These are phyloP conservation scores for Sciurus niger DNA, from an alignment of 2,113 vertebrate genomes.

Conservation along the genomic window DNA sequence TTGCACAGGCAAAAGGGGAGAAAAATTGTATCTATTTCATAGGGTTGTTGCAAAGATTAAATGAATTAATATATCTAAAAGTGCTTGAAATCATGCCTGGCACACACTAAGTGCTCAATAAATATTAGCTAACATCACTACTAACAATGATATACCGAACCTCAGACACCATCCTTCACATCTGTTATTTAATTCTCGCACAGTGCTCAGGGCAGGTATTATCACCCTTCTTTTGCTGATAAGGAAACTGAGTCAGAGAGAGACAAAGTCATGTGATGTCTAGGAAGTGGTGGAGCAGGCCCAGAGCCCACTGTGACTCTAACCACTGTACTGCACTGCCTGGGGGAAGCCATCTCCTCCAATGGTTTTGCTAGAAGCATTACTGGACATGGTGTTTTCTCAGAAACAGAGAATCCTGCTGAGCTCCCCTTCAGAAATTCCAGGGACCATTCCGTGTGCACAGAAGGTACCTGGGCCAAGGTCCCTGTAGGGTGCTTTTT, in stretches of 20 bases:
- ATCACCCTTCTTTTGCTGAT: not conserved
- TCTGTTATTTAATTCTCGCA: not conserved
- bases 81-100: conserved; percentile 54
- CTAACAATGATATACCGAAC: not conserved
- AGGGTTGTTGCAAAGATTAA: conserved; percentile 47
- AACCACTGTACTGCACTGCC: not conserved
- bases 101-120: conserved; percentile 41
- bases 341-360: not conserved
- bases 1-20: not conserved
- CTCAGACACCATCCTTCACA: not conserved
- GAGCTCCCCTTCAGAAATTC: not conserved
- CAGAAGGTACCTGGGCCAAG: not conserved
- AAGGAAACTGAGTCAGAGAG: conserved; percentile 24
- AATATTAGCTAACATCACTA: conserved; percentile 21
- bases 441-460: not conserved
- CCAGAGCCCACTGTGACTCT: not conserved
- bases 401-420: not conserved
- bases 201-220: not conserved
- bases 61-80: conserved; percentile 62
- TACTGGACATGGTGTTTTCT: not conserved
- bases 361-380: not conserved
- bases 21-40: not conserved
- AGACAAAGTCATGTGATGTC: not conserved
- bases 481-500: not conserved
- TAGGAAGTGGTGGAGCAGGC: not conserved